A percentile compares a stretch with the other conserved stretches of the same genome.
Conservation (phyloP, 2,888 invertebrate species). For the Lithophane ornitopus region DNA sequence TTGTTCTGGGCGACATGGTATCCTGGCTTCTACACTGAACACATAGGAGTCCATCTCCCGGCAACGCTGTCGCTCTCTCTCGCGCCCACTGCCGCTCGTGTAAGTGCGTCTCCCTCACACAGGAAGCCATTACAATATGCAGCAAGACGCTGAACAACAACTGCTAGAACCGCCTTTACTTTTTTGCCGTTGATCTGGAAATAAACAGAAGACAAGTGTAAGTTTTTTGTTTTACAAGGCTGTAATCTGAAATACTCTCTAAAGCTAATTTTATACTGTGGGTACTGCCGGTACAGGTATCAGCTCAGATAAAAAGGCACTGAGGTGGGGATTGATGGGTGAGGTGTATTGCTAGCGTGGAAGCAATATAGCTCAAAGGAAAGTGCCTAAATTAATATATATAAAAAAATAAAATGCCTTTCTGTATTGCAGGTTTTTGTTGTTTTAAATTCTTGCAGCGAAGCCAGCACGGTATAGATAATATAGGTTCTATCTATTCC, state of each 20-base stretch:
- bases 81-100: constrained; percentile 73
- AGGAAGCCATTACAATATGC: constrained; percentile 95
- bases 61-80: constrained; percentile 75
- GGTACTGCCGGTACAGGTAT: neutral
- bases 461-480: too few relatives aligned
- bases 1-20: constrained; percentile 76
- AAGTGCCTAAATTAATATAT: neutral
- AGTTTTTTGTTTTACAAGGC: neutral
- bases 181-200: constrained; percentile 98
- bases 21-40: constrained; percentile 84
- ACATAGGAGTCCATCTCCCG: constrained; percentile 83
- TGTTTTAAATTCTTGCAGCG: neutral
- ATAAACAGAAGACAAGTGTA: constrained; percentile 62
- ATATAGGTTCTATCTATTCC: neutral
- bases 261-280: neutral
- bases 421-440: too few relatives aligned
- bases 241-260: neutral
- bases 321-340: neutral
- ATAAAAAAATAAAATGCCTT: neutral
- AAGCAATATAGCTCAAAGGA: neutral
- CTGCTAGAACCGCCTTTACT: constrained; percentile 98
- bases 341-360: neutral
- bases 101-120: constrained; percentile 72
- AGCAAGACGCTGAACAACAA: constrained; percentile 98
- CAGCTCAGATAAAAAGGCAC: neutral